Evolutionary conservation across 2,797 vertebrate genomes (phyloP).

Genomic region (Antennarius maculatus): DNA sequence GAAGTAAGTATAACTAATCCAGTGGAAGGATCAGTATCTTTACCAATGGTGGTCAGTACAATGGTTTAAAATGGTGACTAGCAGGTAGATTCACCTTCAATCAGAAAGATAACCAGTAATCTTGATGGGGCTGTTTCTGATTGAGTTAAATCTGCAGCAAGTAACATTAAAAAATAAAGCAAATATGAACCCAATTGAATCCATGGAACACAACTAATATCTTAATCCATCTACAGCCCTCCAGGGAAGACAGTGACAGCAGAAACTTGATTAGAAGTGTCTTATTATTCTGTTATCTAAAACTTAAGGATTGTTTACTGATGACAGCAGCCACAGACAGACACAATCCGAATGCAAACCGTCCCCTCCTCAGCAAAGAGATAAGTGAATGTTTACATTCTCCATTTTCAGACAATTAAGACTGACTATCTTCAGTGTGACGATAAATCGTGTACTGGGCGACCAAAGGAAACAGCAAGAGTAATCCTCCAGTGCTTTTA

Average conservation of each 20-base stretch:
- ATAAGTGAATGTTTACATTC: slow-evolving; percentile 58
- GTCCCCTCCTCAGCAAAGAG: slow-evolving; percentile 8
- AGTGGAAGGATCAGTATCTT: too few relatives aligned
- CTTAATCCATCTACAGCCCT: slow-evolving; percentile 6
- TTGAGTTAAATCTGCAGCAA: neutral
- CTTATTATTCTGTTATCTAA: slow-evolving; percentile 12
- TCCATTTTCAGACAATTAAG: slow-evolving; percentile 49
- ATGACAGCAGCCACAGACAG: slow-evolving; percentile 11
- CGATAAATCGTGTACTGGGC: slow-evolving; percentile 56
- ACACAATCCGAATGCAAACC: slow-evolving; percentile 12
- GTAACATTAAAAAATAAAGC: neutral
- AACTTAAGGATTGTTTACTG: neutral
- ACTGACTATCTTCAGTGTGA: slow-evolving; percentile 51
- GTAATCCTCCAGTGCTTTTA: neutral
- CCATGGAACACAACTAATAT: neutral
- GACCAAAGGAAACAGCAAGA: neutral
- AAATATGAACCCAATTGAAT: neutral
- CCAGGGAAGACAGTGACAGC: neutral
- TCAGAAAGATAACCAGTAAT: neutral
- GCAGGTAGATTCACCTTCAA: too few relatives aligned
- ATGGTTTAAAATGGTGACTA: too few relatives aligned
- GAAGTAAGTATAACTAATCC: too few relatives aligned
- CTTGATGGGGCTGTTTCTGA: neutral
- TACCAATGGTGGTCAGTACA: neutral
- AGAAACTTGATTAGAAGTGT: slow-evolving; percentile 2